Evolutionary conservation across 2,113 vertebrate genomes (phyloP), one percentile per base, ranked within the genome.

Genomic region (Nothoprocta pentlandii): DNA sequence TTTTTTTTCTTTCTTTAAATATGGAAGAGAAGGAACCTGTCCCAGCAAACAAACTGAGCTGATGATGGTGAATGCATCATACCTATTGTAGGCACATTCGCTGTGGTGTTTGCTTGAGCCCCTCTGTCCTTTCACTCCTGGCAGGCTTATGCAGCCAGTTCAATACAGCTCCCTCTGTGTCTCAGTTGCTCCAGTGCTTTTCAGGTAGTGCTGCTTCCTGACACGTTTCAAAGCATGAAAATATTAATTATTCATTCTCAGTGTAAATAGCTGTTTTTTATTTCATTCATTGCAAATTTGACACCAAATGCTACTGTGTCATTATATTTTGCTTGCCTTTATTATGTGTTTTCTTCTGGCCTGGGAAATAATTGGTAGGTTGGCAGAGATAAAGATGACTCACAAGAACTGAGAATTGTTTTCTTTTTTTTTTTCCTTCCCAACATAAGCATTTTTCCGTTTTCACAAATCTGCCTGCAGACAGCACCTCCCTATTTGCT

Each of bases 371-470:
- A 66, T 49, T 90, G 73, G 30, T 85, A 76, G 90, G 1, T 30
- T 89, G 66, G 62, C 69, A 81, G 54, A 88, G 69, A 44, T 81
- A 19, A 79, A 80, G 58, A 66, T 95, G 80, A 81, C 36, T 96
- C 88, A 93, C 13, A 81, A 47, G 64, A 88, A 84, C 2, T 6
- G 77, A 69, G 16, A 61, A 73, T 28, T 92, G 53, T 70, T 93
- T 92, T 64, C 3, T 26, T 34, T 5, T 83, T 80, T 77, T 44
- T 5, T 83, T 84, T 80, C 34, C 22, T 68, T 17, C n/a, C 56
- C 6, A 74, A 20, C 36, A 82, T 61, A 91, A 95, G 88, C 90
- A 95, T 86, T 94, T 95, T 81, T 76, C 28, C 41, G 34, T 92
- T 85, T 83, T 81, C 21, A 82, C 63, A 91, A 89, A 54, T 87